Conservation (phyloP, 2,113 vertebrate species). For the Castor canadensis region DNA sequence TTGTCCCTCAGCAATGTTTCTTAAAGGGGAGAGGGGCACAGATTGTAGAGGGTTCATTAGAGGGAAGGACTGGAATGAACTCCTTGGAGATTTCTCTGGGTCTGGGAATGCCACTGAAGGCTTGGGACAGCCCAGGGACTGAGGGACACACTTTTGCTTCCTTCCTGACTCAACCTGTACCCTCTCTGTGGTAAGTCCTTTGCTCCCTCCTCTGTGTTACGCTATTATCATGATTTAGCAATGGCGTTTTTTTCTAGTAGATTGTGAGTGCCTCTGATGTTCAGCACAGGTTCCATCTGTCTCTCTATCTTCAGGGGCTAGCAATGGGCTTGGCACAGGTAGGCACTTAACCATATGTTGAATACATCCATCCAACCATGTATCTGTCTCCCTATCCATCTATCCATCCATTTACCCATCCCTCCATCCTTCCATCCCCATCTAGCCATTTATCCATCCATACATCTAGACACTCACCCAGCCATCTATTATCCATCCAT, state of each 20-base stretch:
- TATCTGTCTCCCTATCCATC: background rate
- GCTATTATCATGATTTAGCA: background rate
- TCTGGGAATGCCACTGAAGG: background rate
- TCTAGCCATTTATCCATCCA: background rate
- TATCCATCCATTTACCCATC: background rate
- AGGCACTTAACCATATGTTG: background rate
- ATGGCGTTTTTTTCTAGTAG: background rate
- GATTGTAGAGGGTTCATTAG: background rate
- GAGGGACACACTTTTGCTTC: background rate
- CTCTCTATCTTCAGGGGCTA: background rate
- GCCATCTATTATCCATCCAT: too few relatives aligned
- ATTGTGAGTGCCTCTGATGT: background rate
- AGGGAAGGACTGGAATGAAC: background rate
- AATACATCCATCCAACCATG: background rate
- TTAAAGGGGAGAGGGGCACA: background rate
- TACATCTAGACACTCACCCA: rapidly evolving
- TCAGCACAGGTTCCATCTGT: background rate
- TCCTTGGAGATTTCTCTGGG: background rate
- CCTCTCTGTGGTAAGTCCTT: background rate
- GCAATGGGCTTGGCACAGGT: background rate
- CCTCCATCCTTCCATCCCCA: rapidly evolving
- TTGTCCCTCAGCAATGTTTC: background rate
- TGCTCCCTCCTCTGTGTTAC: background rate
- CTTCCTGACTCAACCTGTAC: background rate
- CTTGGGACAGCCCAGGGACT: background rate